phyloP scores from a whole-genome alignment of 2,113 vertebrate species.

The Gopherus flavomarginatus region DNA sequence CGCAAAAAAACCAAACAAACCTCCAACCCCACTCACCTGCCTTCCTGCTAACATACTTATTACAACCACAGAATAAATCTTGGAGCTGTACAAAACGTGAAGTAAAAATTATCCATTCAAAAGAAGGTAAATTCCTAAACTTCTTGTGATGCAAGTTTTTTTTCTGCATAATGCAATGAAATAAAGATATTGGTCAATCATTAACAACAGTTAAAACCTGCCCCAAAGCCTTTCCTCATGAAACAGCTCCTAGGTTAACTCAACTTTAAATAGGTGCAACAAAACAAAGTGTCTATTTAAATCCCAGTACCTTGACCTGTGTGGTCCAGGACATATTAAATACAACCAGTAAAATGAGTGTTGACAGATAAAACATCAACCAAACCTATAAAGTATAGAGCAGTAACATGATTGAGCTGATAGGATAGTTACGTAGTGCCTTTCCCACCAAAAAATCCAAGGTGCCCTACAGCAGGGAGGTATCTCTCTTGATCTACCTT shows the following conservation, averaged over 20 bases:
- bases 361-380: neutral
- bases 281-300: neutral
- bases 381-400: neutral
- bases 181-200: neutral
- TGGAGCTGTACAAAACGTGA: neutral
- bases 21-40: neutral
- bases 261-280: rapidly evolving
- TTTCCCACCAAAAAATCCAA: neutral
- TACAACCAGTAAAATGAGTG: neutral
- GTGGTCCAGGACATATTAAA: rapidly evolving
- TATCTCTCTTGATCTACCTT: neutral
- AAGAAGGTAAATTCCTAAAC: neutral
- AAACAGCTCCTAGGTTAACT: neutral
- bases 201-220: neutral
- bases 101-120: neutral
- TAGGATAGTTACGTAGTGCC: neutral
- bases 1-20: neutral
- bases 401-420: neutral
- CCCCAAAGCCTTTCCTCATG: neutral
- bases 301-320: neutral
- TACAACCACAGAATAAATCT: neutral
- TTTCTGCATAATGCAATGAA: too few species aligned
- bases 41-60: neutral
- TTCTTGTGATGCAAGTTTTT: neutral
- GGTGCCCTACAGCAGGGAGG: neutral